Percentiles rank a stretch among this genome's conserved stretches.
phyloP scores from a whole-genome alignment of 1,140 invertebrate species.

The Diuraphis noxia region DNA sequence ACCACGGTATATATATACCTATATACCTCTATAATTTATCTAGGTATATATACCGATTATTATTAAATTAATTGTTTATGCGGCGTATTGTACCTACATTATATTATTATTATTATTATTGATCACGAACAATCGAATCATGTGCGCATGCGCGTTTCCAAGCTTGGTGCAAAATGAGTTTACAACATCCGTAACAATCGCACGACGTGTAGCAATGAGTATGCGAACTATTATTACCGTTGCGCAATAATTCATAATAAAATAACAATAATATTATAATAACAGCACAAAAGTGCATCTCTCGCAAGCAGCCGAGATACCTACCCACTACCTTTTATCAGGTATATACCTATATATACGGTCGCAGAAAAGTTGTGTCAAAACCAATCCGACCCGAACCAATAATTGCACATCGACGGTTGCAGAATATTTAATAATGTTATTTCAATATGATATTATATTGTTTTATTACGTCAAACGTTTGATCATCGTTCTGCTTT shows the following conservation, averaged over 20 bases:
- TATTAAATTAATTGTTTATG: slow-evolving; percentile 13
- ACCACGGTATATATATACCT: neutral
- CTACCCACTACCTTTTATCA: no score
- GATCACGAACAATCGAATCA: slow-evolving; percentile 27
- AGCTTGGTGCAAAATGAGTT: neutral
- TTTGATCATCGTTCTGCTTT: neutral
- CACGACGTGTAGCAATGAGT: slow-evolving; percentile 2
- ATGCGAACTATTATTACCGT: neutral
- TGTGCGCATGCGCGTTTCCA: neutral
- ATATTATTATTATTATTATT: neutral
- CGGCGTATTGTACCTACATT: neutral
- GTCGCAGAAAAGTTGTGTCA: neutral
- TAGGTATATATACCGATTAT: neutral
- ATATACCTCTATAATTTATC: neutral
- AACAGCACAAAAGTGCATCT: neutral
- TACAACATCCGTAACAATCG: slow-evolving; percentile 18
- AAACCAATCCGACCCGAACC: neutral
- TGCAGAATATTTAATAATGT: no score
- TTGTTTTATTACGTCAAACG: neutral
- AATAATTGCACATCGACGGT: neutral
- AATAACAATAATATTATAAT: neutral
- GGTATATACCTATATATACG: neutral
- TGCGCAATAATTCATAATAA: neutral
- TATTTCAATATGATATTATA: no score
- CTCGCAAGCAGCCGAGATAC: neutral